Conservation (phyloP, 2,888 invertebrate species). For the Drosophila flavopinicola region DNA sequence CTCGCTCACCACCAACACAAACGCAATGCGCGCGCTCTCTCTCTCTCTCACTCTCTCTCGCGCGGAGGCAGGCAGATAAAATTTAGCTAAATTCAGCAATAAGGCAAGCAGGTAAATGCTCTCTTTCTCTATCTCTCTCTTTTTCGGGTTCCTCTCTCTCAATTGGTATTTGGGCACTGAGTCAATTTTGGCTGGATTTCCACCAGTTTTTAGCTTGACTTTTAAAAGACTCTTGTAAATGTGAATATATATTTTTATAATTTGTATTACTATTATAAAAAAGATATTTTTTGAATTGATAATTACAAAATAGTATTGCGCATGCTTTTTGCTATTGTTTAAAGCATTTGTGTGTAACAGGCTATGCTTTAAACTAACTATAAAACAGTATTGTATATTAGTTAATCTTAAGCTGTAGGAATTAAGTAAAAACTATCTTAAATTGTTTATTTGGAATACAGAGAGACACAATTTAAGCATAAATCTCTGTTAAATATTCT, state of each 20-base stretch:
- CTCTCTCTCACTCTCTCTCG: background rate
- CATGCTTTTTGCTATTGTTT: background rate
- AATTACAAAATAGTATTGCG: too few relatives aligned
- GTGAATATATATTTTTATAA: background rate
- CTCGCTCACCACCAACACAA: background rate
- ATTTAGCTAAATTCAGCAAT: conserved; percentile 62
- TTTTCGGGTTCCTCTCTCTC: conserved; percentile 5
- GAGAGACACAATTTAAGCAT: too few relatives aligned
- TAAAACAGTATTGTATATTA: too few relatives aligned
- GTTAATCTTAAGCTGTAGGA: too few relatives aligned
- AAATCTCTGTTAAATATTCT: background rate
- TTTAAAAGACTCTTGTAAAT: conserved; percentile 1
- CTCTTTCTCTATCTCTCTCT: conserved; percentile 20
- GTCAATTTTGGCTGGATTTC: conserved; percentile 43
- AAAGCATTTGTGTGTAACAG: too few relatives aligned
- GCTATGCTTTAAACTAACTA: too few relatives aligned
- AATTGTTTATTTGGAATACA: too few relatives aligned
- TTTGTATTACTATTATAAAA: too few relatives aligned
- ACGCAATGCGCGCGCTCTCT: background rate
- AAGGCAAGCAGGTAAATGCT: conserved; percentile 49
- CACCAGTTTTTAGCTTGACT: conserved; percentile 34
- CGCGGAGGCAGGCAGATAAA: conserved; percentile 1
- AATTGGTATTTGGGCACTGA: conserved; percentile 27
- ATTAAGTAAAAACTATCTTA: too few relatives aligned
- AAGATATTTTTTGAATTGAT: background rate